Evolutionary conservation across 2,113 vertebrate genomes (phyloP).

Genomic region (Thymallus thymallus): DNA sequence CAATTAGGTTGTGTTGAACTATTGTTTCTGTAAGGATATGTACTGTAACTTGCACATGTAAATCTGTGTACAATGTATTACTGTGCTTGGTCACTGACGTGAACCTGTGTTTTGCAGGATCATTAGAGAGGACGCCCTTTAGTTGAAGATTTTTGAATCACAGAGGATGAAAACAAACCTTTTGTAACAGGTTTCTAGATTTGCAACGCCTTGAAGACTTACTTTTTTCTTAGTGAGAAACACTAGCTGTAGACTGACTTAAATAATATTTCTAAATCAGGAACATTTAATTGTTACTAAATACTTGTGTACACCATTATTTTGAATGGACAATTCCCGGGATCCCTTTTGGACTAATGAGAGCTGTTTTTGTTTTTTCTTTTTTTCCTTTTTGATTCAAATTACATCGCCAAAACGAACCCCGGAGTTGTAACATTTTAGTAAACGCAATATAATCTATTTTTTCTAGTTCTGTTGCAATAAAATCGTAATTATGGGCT

Average conservation of each 20-base stretch:
- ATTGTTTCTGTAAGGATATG: no score
- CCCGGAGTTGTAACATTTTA: constrained; percentile 90
- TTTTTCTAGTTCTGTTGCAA: constrained; percentile 87
- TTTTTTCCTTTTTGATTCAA: constrained; percentile 76
- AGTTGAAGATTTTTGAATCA: constrained; percentile 77
- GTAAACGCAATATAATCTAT: constrained; percentile 80
- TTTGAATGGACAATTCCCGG: constrained; percentile 77
- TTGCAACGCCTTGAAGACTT: constrained; percentile 93
- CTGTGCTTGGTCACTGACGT: constrained; percentile 5
- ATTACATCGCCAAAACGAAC: constrained; percentile 77
- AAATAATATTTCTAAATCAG: constrained; percentile 87
- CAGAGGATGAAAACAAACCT: constrained; percentile 79
- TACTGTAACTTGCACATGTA: neutral
- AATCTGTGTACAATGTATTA: neutral
- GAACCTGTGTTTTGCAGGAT: constrained; percentile 74
- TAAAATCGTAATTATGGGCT: constrained; percentile 83
- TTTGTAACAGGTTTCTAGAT: constrained; percentile 94
- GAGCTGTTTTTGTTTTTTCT: constrained; percentile 70
- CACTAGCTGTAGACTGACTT: constrained; percentile 98
- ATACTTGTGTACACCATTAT: constrained; percentile 86
- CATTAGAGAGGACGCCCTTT: constrained; percentile 79
- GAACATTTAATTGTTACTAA: constrained; percentile 86
- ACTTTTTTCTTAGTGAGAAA: constrained; percentile 91
- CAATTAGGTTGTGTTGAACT: neutral
- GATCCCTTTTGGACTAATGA: constrained; percentile 74